Conservation (phyloP, 1,140 invertebrate species). For the Panagrolaimus sp. region DNA sequence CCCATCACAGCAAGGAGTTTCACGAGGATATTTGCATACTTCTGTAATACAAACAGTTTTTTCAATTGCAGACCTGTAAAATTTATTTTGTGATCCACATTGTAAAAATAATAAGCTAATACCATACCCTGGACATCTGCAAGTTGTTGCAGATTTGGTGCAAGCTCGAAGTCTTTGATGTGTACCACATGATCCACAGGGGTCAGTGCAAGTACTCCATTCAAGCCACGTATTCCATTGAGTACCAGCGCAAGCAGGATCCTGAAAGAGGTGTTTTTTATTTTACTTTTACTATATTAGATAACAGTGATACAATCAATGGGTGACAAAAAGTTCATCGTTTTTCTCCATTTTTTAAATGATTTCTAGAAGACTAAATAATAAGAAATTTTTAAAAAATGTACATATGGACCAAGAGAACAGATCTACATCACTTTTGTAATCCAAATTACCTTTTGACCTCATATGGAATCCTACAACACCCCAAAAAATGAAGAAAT, state of each 20-base stretch:
- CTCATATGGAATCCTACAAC: no score
- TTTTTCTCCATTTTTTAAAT: no score
- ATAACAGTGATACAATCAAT: not conserved
- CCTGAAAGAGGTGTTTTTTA: no score
- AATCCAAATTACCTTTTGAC: no score
- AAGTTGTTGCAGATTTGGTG: not conserved
- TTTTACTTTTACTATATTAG: not conserved
- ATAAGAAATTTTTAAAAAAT: no score
- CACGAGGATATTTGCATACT: slow-evolving; percentile 23
- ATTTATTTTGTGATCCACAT: no score
- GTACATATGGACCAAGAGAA: no score
- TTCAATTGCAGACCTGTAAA: slow-evolving; percentile 20
- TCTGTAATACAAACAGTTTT: slow-evolving; percentile 19
- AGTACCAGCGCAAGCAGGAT: slow-evolving; percentile 9
- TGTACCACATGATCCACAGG: slow-evolving; percentile 25
- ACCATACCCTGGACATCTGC: not conserved
- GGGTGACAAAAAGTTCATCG: no score
- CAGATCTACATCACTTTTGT: no score
- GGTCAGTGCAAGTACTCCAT: slow-evolving; percentile 22
- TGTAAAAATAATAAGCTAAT: no score
- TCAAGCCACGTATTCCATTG: slow-evolving; percentile 29
- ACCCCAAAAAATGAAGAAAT: no score
- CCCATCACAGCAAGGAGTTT: slow-evolving; percentile 14
- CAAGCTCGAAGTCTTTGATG: slow-evolving; percentile 28
- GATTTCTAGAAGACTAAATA: no score